Evolutionary conservation across 2,888 invertebrate species (phyloP).

Genomic region (Pandemis heparana): DNA sequence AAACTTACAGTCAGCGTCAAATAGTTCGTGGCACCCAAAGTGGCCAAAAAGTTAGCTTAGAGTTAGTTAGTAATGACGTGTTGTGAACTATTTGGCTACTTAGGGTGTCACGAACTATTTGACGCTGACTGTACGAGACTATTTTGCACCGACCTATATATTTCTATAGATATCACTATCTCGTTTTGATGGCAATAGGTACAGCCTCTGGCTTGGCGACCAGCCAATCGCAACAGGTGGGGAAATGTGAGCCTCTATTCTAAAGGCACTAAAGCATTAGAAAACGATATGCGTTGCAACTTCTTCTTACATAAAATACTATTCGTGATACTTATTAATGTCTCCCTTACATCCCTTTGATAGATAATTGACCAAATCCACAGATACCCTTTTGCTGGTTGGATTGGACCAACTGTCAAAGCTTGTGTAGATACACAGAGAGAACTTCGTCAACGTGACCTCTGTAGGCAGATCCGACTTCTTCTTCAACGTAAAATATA

Average conservation of each 20-base stretch:
- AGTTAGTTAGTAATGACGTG: no score
- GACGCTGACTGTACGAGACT: no score
- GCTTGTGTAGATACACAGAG: no score
- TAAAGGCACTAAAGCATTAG: not conserved
- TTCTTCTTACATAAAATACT: not conserved
- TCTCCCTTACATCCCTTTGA: not conserved
- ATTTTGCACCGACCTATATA: not conserved
- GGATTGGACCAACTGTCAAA: no score
- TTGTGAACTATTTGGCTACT: no score
- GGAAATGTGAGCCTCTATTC: not conserved
- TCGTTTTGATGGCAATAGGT: not conserved
- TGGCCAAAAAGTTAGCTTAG: no score
- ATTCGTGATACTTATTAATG: not conserved
- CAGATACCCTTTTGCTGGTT: no score
- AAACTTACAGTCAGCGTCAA: no score
- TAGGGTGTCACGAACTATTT: no score
- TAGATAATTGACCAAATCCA: no score
- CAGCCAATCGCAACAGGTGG: slow-evolving; percentile 19
- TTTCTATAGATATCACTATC: not conserved
- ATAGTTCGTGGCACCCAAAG: no score
- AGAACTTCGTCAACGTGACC: no score
- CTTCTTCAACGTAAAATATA: not conserved
- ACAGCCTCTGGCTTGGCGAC: not conserved
- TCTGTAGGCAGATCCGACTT: not conserved
- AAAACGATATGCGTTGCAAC: not conserved